A percentile compares a stretch with the other conserved stretches of the same genome.
Evolutionary conservation across 2,888 invertebrate genomes (phyloP).

Genomic region (Perizoma flavofasciatum): DNA sequence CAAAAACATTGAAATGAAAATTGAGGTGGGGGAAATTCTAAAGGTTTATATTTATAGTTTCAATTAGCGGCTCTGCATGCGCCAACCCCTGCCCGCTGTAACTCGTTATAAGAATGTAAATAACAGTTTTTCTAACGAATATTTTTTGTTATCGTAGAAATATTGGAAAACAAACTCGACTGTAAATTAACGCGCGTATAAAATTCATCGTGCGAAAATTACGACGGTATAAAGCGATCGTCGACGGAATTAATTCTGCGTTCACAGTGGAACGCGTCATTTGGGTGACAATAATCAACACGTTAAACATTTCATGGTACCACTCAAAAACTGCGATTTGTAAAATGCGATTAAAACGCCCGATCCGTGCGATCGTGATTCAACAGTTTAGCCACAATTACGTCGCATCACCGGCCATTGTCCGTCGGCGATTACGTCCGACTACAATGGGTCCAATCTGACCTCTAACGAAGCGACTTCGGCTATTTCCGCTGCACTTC

Average conservation of each 20-base stretch:
- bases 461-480: conserved; percentile 80
- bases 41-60: conserved; percentile 77
- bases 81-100: conserved; percentile 48
- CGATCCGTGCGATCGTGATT: conserved; percentile 62
- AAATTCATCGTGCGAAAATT: conserved; percentile 68
- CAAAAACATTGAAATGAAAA: conserved; percentile 60
- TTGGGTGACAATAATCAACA: conserved; percentile 70
- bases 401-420: conserved; percentile 76
- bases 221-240: conserved; percentile 67
- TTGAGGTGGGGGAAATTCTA: conserved; percentile 62
- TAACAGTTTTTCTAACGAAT: conserved; percentile 47
- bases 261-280: conserved; percentile 63
- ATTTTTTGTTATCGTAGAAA: conserved; percentile 34
- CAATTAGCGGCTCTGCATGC: conserved; percentile 75
- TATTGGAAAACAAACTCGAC: conserved; percentile 44
- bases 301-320: conserved; percentile 65
- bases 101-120: conserved; percentile 55
- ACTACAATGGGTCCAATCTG: conserved; percentile 76
- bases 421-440: conserved; percentile 71
- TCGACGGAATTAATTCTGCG: conserved; percentile 71
- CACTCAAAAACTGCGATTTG: conserved; percentile 55
- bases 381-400: conserved; percentile 77
- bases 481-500: conserved; percentile 72
- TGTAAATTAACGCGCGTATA: conserved; percentile 60
- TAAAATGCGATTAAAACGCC: conserved; percentile 57